phyloP scores from a whole-genome alignment of 1,140 invertebrate species.

The Pteromalus puparum region DNA sequence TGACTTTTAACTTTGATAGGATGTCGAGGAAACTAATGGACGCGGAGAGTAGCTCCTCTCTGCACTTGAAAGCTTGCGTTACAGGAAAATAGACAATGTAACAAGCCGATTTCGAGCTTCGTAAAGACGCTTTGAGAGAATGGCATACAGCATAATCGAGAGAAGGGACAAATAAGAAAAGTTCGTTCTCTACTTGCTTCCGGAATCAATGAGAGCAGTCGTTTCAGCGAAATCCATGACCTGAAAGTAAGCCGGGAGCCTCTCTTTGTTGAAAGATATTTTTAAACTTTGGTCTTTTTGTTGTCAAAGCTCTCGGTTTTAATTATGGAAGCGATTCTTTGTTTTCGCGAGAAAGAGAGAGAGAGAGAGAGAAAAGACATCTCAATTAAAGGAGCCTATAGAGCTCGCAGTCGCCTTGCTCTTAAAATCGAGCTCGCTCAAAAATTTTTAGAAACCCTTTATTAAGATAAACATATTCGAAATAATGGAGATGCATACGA shows the following conservation, averaged over 20 bases:
- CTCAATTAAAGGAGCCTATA: not conserved
- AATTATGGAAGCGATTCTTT: constrained; percentile 7
- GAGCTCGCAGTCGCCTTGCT: not conserved
- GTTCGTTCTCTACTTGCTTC: not conserved
- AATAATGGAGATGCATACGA: not conserved
- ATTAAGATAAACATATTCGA: not conserved
- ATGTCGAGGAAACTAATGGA: not conserved
- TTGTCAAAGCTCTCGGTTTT: constrained; percentile 28
- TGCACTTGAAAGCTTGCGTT: too few relatives aligned
- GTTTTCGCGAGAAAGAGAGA: not conserved
- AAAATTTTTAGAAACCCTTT: not conserved
- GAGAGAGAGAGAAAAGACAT: not conserved
- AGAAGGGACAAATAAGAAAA: not conserved
- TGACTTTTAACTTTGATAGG: not conserved
- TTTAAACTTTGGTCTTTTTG: not conserved
- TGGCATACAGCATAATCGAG: not conserved
- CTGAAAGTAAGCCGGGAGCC: not conserved
- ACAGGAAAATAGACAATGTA: too few relatives aligned
- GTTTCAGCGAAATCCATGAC: constrained; percentile 18
- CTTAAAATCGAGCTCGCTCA: not conserved
- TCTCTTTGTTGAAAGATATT: constrained; percentile 9
- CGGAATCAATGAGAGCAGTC: not conserved
- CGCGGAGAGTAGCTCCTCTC: not conserved
- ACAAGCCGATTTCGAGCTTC: too few relatives aligned
- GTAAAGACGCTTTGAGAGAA: not conserved